phyloP scores from a whole-genome alignment of 2,888 invertebrate genomes.

The Rhingia rostrata region DNA sequence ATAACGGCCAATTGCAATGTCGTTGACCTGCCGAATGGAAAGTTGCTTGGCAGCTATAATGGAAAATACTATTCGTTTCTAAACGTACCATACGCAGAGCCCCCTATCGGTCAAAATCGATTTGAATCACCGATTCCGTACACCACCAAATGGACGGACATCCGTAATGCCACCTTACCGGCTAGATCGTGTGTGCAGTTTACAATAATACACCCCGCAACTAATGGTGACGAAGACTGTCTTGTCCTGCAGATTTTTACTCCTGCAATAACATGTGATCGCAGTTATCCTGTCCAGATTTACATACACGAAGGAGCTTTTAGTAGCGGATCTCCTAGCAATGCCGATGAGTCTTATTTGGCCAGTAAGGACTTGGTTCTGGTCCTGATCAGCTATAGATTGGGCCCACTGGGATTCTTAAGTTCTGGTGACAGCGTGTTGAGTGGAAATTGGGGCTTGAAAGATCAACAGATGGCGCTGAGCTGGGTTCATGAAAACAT shows the following conservation, averaged over 20 bases:
- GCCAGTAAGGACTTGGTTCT: slow-evolving; percentile 84
- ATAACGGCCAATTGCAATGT: not conserved
- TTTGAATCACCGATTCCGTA: slow-evolving; percentile 7
- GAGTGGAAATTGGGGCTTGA: slow-evolving; percentile 89
- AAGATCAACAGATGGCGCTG: slow-evolving; percentile 88
- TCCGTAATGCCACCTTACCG: slow-evolving; percentile 9
- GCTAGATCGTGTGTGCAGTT: not conserved
- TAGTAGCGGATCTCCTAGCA: not conserved
- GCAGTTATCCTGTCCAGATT: not conserved
- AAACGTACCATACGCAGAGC: slow-evolving; percentile 13
- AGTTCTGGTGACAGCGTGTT: slow-evolving; percentile 88
- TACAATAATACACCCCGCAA: fast-evolving
- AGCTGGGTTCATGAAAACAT: slow-evolving; percentile 88
- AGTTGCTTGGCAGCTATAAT: slow-evolving; percentile 8
- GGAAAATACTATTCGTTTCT: slow-evolving; percentile 14
- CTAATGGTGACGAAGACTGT: slow-evolving; percentile 16
- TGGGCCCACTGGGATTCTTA: slow-evolving; percentile 88
- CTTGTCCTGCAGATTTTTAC: slow-evolving; percentile 15
- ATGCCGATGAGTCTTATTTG: not conserved
- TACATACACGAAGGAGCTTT: slow-evolving; percentile 17
- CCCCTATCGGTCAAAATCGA: slow-evolving; percentile 4
- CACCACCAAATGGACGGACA: not conserved
- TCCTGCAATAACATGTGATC: not conserved
- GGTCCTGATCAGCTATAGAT: slow-evolving; percentile 87
- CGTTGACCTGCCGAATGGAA: slow-evolving; percentile 1